A percentile compares a stretch with the other conserved stretches of the same genome.
phyloP scores from a whole-genome alignment of 2,888 invertebrate genomes.

The Pyrgus malvae region DNA sequence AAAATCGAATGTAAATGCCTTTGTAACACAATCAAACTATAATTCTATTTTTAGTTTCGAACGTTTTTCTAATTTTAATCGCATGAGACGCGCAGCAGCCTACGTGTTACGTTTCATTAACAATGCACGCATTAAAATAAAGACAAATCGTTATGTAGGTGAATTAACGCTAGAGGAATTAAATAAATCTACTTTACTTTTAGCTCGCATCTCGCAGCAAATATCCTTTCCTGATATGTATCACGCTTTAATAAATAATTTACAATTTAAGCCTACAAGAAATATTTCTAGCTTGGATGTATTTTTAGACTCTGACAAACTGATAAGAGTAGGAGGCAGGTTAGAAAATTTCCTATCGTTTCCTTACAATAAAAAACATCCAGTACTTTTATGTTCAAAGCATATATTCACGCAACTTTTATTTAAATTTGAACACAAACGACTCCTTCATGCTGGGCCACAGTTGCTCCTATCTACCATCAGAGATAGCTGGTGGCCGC shows the following conservation, averaged over 20 bases:
- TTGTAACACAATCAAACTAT: neutral
- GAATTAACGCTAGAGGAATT: neutral
- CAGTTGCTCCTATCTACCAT: conserved; percentile 22
- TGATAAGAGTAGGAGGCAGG: conserved; percentile 15
- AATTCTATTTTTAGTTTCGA: conserved; percentile 14
- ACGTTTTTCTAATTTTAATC: conserved; percentile 22
- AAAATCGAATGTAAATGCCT: neutral
- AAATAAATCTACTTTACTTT: neutral
- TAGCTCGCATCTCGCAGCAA: neutral
- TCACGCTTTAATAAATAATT: neutral
- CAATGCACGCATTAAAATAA: conserved; percentile 16
- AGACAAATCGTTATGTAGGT: neutral
- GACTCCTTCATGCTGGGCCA: conserved; percentile 30
- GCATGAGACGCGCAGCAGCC: conserved; percentile 26
- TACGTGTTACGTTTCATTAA: conserved; percentile 33
- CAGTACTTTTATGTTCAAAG: conserved; percentile 22
- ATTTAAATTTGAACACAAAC: conserved; percentile 27
- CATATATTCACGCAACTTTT: conserved; percentile 26
- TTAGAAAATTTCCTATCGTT: neutral
- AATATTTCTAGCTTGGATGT: conserved; percentile 12
- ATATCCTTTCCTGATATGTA: neutral
- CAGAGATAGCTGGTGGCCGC: conserved; percentile 28
- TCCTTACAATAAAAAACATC: conserved; percentile 20
- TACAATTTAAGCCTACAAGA: neutral
- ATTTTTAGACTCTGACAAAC: conserved; percentile 14